A percentile compares a stretch with the other conserved stretches of the same genome.
These are phyloP conservation scores for Clitarchus hookeri DNA, from an alignment of 2,888 invertebrate genomes.

Conservation along the genomic window DNA sequence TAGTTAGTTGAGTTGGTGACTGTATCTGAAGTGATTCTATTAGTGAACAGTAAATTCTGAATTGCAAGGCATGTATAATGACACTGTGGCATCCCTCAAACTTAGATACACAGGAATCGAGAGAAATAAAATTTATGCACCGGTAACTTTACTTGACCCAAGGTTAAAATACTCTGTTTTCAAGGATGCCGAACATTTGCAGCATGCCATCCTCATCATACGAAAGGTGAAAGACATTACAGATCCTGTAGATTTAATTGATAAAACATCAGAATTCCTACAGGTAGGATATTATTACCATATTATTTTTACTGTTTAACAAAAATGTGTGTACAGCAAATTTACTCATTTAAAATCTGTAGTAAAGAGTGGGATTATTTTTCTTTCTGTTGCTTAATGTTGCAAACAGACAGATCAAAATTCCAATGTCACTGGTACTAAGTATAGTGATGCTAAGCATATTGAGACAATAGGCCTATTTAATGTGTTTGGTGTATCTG, in stretches of 20 bases:
- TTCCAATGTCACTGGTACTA: neutral
- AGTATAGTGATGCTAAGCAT: no score
- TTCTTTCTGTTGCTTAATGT: no score
- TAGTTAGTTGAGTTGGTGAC: neutral
- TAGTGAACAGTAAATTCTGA: neutral
- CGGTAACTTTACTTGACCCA: neutral
- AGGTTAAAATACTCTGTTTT: neutral
- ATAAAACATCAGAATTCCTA: neutral
- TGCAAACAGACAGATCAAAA: neutral
- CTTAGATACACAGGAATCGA: neutral
- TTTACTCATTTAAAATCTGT: no score
- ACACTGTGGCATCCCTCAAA: neutral
- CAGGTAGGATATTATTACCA: neutral
- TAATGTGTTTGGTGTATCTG: no score
- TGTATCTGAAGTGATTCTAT: neutral
- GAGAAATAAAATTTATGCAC: neutral
- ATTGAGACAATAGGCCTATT: no score
- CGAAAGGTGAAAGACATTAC: neutral
- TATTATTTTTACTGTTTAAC: no score
- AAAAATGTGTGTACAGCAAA: no score
- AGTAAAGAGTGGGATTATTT: no score
- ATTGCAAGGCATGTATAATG: neutral
- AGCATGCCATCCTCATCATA: neutral
- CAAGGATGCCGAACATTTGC: neutral
- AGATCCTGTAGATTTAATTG: neutral